phyloP scores from a whole-genome alignment of 2,888 invertebrate genomes.

The Cantharis rustica region DNA sequence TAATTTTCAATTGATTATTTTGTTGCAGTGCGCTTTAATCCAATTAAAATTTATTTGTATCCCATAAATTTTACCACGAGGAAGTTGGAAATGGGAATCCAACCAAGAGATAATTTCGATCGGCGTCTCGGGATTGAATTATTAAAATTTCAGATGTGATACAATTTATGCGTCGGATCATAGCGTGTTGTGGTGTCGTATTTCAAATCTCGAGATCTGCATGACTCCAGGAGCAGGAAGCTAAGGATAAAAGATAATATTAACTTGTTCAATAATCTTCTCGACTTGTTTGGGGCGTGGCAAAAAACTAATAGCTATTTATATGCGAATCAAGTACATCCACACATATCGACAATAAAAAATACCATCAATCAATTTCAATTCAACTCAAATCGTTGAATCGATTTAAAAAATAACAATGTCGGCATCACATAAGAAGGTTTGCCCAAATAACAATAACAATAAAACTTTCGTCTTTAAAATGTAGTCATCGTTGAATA shows the following conservation, averaged over 20 bases:
- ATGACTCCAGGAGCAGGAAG: conserved; percentile 25
- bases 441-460: conserved; percentile 17
- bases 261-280: conserved; percentile 15
- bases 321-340: background rate
- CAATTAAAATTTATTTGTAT: background rate
- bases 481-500: conserved; percentile 7
- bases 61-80: background rate
- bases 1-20: background rate
- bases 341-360: conserved; percentile 6
- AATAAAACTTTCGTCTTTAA: conserved; percentile 6
- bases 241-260: conserved; percentile 14
- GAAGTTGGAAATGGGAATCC: background rate
- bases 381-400: background rate
- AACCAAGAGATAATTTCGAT: background rate
- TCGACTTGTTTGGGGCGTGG: conserved; percentile 13
- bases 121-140: background rate
- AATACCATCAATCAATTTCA: background rate
- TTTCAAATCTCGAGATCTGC: conserved; percentile 15
- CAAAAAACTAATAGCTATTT: background rate
- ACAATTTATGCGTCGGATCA: background rate
- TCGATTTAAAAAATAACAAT: conserved; percentile 16
- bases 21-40: background rate
- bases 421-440: background rate
- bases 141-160: background rate
- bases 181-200: conserved; percentile 15